These are phyloP conservation scores for Himalopsyche anomala DNA, from an alignment of 2,888 invertebrate species.

Conservation along the genomic window DNA sequence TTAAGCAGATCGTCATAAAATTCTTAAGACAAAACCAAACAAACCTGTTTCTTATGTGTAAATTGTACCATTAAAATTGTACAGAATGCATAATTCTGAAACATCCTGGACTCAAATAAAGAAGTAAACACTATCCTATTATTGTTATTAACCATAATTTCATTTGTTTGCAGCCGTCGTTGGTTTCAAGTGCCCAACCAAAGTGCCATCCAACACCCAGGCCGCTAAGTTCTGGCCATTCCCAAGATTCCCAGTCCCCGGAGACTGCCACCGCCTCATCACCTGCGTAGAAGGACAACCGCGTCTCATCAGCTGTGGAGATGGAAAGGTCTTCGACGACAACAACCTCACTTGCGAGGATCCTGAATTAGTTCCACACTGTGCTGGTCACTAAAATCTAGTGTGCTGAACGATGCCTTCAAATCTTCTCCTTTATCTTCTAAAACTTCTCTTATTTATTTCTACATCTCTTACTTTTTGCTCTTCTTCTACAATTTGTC, in stretches of 20 bases:
- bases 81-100: too few species aligned
- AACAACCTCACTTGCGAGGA: slow-evolving; percentile 90
- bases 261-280: slow-evolving; percentile 91
- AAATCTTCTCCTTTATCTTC: not conserved
- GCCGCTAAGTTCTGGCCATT: slow-evolving; percentile 95
- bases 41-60: too few species aligned
- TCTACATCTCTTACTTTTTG: not conserved
- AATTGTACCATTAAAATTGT: too few species aligned
- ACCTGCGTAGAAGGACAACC: slow-evolving; percentile 95
- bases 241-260: slow-evolving; percentile 92
- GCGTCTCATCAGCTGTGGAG: slow-evolving; percentile 90
- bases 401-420: not conserved
- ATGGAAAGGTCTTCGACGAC: slow-evolving; percentile 91
- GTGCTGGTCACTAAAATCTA: slow-evolving; percentile 67
- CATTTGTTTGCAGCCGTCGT: slow-evolving; percentile 82
- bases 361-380: slow-evolving; percentile 79
- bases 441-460: not conserved
- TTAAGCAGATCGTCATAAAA: too few species aligned
- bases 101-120: too few species aligned
- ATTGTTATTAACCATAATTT: not conserved
- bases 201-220: slow-evolving; percentile 86
- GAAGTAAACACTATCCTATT: too few species aligned
- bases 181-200: slow-evolving; percentile 93
- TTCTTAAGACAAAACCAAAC: too few species aligned
- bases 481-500: not conserved